phyloP scores from a whole-genome alignment of 2,888 invertebrate species.

The Pachydiplax longipennis region DNA sequence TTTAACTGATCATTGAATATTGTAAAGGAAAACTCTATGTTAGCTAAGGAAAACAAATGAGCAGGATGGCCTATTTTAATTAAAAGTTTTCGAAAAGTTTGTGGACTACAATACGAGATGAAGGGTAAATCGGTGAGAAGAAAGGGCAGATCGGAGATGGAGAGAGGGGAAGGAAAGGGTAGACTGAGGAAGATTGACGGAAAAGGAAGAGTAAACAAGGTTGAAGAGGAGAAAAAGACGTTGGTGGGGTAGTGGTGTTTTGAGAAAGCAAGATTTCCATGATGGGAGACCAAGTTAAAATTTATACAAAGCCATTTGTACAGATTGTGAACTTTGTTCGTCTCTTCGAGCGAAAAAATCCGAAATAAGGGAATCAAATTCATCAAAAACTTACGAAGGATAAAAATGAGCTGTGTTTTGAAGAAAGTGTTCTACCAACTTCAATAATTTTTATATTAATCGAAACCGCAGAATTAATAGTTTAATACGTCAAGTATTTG shows the following conservation, averaged over 20 bases:
- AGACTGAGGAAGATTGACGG: neutral
- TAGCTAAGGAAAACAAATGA: neutral
- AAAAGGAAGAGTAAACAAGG: neutral
- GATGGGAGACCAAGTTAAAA: neutral
- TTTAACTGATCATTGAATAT: neutral
- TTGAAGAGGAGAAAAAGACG: neutral
- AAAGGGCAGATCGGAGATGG: neutral
- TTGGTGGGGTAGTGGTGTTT: neutral
- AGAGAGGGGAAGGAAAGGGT: neutral
- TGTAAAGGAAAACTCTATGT: neutral
- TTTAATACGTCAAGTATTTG: too few species aligned
- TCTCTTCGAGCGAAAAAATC: neutral
- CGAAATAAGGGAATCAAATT: neutral
- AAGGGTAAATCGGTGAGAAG: neutral
- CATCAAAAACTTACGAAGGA: neutral
- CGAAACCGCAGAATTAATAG: neutral
- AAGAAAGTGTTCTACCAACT: neutral
- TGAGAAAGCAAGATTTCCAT: neutral
- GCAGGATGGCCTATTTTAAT: slow-evolving; percentile 11
- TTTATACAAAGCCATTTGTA: slow-evolving; percentile 7
- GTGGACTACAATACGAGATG: neutral
- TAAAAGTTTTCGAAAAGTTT: slow-evolving; percentile 24
- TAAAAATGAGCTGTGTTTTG: neutral
- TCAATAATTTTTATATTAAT: neutral
- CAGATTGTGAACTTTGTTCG: neutral